Conservation (phyloP, 1,140 invertebrate species). For the Asbolus verrucosus region DNA sequence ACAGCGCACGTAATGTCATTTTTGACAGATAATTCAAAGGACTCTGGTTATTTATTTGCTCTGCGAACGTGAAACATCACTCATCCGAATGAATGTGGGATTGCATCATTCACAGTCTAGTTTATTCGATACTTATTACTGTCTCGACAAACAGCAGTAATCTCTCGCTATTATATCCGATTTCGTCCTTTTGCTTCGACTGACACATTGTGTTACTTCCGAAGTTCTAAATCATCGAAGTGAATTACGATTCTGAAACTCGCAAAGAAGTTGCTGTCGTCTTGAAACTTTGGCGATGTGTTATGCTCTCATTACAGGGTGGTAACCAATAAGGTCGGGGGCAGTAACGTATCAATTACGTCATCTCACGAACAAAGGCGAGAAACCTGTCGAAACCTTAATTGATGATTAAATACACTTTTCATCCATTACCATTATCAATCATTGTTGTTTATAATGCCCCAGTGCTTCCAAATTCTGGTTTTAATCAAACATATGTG, state of each 20-base stretch:
- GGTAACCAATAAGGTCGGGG: background rate
- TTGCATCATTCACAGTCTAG: too few species aligned
- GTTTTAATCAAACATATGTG: too few species aligned
- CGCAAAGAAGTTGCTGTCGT: slow-evolving; percentile 4
- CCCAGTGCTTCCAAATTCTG: background rate
- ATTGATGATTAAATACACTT: slow-evolving; percentile 25
- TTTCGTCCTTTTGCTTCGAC: background rate
- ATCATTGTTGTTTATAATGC: background rate
- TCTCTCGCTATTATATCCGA: background rate
- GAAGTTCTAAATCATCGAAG: background rate
- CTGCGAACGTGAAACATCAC: too few species aligned
- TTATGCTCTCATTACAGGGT: slow-evolving; percentile 7
- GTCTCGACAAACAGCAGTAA: background rate
- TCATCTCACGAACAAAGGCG: background rate
- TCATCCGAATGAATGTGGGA: too few species aligned
- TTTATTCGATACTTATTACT: background rate
- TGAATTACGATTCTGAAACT: slow-evolving; percentile 25
- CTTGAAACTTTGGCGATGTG: slow-evolving; percentile 5
- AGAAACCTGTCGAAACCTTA: background rate
- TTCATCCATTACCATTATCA: background rate
- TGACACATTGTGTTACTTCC: slow-evolving; percentile 1
- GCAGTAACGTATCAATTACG: background rate
- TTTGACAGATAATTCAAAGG: background rate
- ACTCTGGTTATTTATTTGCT: background rate
- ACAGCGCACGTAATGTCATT: slow-evolving; percentile 9